phyloP scores from a whole-genome alignment of 2,888 invertebrate species.

The Teleiodes luculella region DNA sequence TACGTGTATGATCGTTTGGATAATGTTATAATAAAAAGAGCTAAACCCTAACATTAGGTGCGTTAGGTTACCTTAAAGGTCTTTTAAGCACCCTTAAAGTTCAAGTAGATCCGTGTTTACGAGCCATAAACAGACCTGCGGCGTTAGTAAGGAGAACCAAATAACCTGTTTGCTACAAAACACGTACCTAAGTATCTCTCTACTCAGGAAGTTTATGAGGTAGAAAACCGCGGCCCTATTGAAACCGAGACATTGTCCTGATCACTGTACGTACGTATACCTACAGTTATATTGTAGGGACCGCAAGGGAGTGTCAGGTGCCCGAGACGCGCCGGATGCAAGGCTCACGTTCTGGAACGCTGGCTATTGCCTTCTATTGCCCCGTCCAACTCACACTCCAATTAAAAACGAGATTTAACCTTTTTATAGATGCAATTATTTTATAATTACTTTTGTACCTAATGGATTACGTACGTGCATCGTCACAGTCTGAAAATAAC shows the following conservation, averaged over 20 bases:
- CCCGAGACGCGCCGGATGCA: slow-evolving; percentile 57
- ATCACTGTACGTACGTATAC: neutral
- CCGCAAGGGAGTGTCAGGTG: slow-evolving; percentile 49
- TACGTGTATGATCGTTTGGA: neutral
- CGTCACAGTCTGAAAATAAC: slow-evolving; percentile 2
- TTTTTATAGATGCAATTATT: neutral
- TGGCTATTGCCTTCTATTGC: slow-evolving; percentile 24
- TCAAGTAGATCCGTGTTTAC: neutral
- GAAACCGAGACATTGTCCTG: slow-evolving; percentile 26
- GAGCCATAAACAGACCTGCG: neutral
- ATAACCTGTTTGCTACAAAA: slow-evolving; percentile 41
- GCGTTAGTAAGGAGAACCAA: slow-evolving; percentile 15
- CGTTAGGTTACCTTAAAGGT: neutral
- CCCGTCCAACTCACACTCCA: slow-evolving; percentile 21
- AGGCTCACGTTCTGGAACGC: slow-evolving; percentile 46
- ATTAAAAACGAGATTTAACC: slow-evolving; percentile 21
- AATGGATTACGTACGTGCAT: neutral
- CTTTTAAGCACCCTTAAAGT: neutral
- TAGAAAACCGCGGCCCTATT: slow-evolving; percentile 59
- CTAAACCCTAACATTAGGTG: neutral
- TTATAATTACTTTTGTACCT: neutral
- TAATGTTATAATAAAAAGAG: neutral
- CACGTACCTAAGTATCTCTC: slow-evolving; percentile 23
- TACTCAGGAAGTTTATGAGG: slow-evolving; percentile 35
- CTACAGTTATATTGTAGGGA: slow-evolving; percentile 18